These are phyloP conservation scores for Yponomeuta evonymella DNA, from an alignment of 2,888 invertebrate genomes.

Conservation along the genomic window DNA sequence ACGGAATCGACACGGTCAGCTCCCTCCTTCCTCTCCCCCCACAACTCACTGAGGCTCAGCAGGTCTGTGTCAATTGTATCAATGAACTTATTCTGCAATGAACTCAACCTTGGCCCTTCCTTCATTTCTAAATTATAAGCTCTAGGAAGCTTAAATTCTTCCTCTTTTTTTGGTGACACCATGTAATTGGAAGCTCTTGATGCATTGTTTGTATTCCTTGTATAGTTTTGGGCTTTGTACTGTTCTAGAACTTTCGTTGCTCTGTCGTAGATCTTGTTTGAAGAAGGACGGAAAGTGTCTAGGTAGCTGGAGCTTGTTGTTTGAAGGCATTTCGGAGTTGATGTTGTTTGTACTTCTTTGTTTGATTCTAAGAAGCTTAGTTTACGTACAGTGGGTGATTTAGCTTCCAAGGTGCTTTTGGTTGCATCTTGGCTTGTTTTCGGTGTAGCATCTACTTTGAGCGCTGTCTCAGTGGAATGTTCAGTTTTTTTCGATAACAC, in stretches of 20 bases:
- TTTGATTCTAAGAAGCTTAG: slow-evolving; percentile 51
- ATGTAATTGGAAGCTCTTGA: slow-evolving; percentile 38
- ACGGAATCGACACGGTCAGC: slow-evolving; percentile 48
- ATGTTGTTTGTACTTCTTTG: slow-evolving; percentile 62
- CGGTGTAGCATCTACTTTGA: slow-evolving; percentile 2
- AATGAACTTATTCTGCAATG: slow-evolving; percentile 43
- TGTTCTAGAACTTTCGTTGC: slow-evolving; percentile 64
- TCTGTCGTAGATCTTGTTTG: slow-evolving; percentile 62
- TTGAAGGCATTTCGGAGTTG: slow-evolving; percentile 51
- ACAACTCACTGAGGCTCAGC: slow-evolving; percentile 79
- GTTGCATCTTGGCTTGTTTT: slow-evolving; percentile 28
- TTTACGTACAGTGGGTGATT: slow-evolving; percentile 50
- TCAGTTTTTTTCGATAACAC: neutral
- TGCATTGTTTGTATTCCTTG: slow-evolving; percentile 28
- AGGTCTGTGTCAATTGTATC: slow-evolving; percentile 65
- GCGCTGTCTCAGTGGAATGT: neutral
- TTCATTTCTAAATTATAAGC: slow-evolving; percentile 22
- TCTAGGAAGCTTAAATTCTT: slow-evolving; percentile 58
- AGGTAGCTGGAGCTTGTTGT: slow-evolving; percentile 34
- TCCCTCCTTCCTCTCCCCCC: slow-evolving; percentile 70
- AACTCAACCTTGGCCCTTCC: slow-evolving; percentile 35
- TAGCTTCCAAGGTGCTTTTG: slow-evolving; percentile 30
- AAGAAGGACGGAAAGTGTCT: slow-evolving; percentile 54
- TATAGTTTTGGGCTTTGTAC: slow-evolving; percentile 53
- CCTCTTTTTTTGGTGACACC: slow-evolving; percentile 44